Evolutionary conservation across 2,797 vertebrate genomes (phyloP), one percentile per base, ranked within the genome.

Genomic region (Hydrophis major): DNA sequence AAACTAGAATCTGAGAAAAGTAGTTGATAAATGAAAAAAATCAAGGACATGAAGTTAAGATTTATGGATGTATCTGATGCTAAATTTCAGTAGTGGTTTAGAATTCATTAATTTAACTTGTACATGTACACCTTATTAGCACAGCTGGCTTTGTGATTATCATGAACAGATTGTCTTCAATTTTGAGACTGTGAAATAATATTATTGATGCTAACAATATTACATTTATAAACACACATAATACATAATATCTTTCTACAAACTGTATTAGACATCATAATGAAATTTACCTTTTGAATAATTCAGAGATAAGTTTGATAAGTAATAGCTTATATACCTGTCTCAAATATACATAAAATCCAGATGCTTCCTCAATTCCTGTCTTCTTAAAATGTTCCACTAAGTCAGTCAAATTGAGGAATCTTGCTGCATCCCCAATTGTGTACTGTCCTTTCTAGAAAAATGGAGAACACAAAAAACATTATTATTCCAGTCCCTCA

Each of bases 351-450:
- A 99, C 98, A 94, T 98, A 98, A 93, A 98, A 98, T 0, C 99
- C 99, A 0, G 98, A 98, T 4, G 98, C 91, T 97, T 99, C 99
- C 96, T 99, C 99, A 16, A 99, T 99, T 86, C 98, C 98, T 32
- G 95, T 98, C 92, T 97, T 98, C 96, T 98, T 99, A 97, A 99
- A 99, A 95, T 97, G 96, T 0, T 99, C 99, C 95, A 99, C 99
- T 92, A 99, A 96, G 93, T 99, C 99, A 16, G 99, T 94, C 93
- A 99, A 98, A 55, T 98, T 98, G 96, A 99, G 98, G 28, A 99
- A 99, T 91, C 55, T 96, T 1, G 98, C 98, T 0, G 97, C 94
- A 0, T 98, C 98, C 16, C 99, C 99, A 57, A 99, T 97, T 0
- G 99, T 99, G 92, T 99, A 99, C 66, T 97, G 97, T 92, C 98